phyloP scores from a whole-genome alignment of 2,888 invertebrate species.

The Caenorhabditis drosophilae region DNA sequence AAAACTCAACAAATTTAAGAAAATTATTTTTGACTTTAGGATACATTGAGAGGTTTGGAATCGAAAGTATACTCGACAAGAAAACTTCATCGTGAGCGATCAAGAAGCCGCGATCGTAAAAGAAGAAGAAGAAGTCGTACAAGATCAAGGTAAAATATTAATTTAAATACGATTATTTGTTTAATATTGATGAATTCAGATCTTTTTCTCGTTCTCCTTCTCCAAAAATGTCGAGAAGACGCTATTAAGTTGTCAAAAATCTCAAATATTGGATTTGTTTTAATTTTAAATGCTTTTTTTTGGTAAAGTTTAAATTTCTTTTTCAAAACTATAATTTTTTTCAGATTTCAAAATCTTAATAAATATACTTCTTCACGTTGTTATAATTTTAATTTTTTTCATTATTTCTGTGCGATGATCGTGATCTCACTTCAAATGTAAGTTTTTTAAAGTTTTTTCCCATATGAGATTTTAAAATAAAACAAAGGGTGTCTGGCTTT shows the following conservation, averaged over 20 bases:
- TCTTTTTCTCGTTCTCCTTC: slow-evolving; percentile 38
- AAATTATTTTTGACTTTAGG: no score
- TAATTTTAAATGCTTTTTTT: slow-evolving; percentile 2
- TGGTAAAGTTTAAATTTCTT: no score
- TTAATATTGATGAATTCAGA: slow-evolving; percentile 6
- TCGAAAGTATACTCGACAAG: slow-evolving; percentile 75
- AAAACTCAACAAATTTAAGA: no score
- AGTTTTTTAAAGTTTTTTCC: background rate
- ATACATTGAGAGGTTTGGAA: slow-evolving; percentile 94
- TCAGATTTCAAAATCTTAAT: no score
- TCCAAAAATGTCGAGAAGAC: slow-evolving; percentile 30
- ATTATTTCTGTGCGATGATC: background rate
- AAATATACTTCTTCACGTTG: background rate
- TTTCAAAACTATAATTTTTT: no score
- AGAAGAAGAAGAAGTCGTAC: slow-evolving; percentile 47
- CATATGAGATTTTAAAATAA: no score
- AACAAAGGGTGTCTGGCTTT: no score
- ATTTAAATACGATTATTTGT: background rate
- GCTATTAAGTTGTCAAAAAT: slow-evolving; percentile 6
- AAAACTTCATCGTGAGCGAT: slow-evolving; percentile 32
- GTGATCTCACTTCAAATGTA: background rate
- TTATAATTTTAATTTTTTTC: background rate
- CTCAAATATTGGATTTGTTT: slow-evolving; percentile 1
- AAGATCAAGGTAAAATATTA: slow-evolving; percentile 15
- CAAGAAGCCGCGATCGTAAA: slow-evolving; percentile 46